Evolutionary conservation across 92 coral and sea anemone genomes (phyloP), one percentile per base, ranked within the genome.

Genomic region (Zoanthus sansibaricus): DNA sequence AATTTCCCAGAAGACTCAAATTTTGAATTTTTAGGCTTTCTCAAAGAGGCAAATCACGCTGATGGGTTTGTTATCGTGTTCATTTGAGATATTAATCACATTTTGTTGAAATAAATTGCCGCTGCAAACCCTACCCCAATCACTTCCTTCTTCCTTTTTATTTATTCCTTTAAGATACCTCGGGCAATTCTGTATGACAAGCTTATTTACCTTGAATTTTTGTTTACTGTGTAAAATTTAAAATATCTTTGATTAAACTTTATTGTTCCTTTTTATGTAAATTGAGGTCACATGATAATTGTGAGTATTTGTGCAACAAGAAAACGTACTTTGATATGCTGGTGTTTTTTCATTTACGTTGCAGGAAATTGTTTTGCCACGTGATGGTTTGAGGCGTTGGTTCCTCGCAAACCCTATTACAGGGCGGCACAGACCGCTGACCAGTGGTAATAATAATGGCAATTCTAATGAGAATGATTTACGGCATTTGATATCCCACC

Each of bases 341-440:
- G 6, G 9, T 8, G 75, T 11, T 80, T 31, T 30, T 12, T 21
- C 16, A 62, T 15, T 12, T 46, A 1, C 30, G 31, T 89, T 82
- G 25, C 82, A 94, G 98, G 95, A 94, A 89, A 87, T 93, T 14
- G 77, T 87, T 4, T 92, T 94, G 18, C 90, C 89, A 72, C 93
- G 92, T 20, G 82, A 92, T 55, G 88, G 88, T 62, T 89, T 94
- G 16, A 86, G 92, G 71, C 86, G 98, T 13, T 94, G 98, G 98
- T 91, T 94, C 82, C 48, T 88, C 54, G 98, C 98, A 61, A 94
- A 94, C 45, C 95, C 95, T 32, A 71, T 89, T 21, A 86, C 90
- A 52, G 93, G 95, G n/a, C 84, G 89, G 30, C 87, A 91, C 79
- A 80, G 82, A 25, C 79, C 61, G 15, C 79, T 87, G 21, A 79